Conservation (phyloP, 1,140 invertebrate genomes). For the Octopus sinensis region DNA sequence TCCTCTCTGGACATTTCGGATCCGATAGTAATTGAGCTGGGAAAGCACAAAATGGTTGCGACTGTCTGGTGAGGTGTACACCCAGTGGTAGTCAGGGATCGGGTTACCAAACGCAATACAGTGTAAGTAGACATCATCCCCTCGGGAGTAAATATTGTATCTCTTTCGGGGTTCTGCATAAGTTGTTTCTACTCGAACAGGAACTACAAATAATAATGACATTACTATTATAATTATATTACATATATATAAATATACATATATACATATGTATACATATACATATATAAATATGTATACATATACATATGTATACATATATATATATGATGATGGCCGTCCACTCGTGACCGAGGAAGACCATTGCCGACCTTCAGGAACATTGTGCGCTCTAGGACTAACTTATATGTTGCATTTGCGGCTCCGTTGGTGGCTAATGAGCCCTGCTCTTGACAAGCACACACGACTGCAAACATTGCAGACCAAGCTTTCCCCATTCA, state of each 20-base stretch:
- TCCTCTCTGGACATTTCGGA: slow-evolving; percentile 21
- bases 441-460: no score
- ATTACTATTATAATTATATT: not conserved
- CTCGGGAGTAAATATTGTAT: slow-evolving; percentile 21
- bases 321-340: not conserved
- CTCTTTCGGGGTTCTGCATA: slow-evolving; percentile 18
- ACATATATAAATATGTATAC: not conserved
- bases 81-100: slow-evolving; percentile 31
- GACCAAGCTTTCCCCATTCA: no score
- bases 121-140: slow-evolving; percentile 25
- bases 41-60: slow-evolving; percentile 15
- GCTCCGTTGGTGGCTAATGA: no score
- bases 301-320: not conserved
- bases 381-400: no score
- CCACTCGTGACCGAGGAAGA: no score
- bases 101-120: slow-evolving; percentile 35
- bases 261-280: not conserved
- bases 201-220: slow-evolving; percentile 21
- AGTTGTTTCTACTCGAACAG: slow-evolving; percentile 22
- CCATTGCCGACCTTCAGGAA: no score
- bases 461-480: no score
- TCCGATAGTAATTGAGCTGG: slow-evolving; percentile 26
- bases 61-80: slow-evolving; percentile 25
- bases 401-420: no score
- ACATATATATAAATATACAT: not conserved